phyloP scores from a whole-genome alignment of 2,797 vertebrate genomes.

The Hybognathus amarus region DNA sequence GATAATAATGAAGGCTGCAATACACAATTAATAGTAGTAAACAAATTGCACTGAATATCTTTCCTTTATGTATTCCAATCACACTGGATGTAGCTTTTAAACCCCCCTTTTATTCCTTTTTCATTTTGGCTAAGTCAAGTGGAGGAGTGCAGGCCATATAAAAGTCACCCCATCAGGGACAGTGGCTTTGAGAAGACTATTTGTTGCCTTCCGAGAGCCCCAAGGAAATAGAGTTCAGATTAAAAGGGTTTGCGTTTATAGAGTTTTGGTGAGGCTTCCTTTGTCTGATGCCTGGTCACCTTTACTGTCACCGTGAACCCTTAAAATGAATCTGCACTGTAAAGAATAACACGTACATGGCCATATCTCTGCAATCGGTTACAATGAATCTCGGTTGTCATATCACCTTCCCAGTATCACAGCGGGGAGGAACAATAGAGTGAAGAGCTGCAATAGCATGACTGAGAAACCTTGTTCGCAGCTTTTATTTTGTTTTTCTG shows the following conservation, averaged over 20 bases:
- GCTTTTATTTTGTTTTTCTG: constrained; percentile 38
- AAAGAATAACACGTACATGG: constrained; percentile 61
- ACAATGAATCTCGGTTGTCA: constrained; percentile 68
- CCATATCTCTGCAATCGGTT: constrained; percentile 61
- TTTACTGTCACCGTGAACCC: constrained; percentile 66
- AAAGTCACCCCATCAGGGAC: constrained; percentile 55
- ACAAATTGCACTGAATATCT: constrained; percentile 24
- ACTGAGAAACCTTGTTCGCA: constrained; percentile 59
- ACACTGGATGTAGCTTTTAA: constrained; percentile 44
- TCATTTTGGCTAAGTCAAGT: constrained; percentile 55
- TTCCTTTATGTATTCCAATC: constrained; percentile 34
- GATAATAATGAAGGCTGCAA: neutral
- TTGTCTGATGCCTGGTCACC: constrained; percentile 66
- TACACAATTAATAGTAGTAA: neutral
- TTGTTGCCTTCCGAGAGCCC: constrained; percentile 60
- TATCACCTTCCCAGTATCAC: constrained; percentile 64
- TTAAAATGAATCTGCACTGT: constrained; percentile 64
- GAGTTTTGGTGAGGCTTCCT: constrained; percentile 60
- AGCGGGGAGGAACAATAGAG: constrained; percentile 52
- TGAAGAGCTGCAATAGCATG: constrained; percentile 51
- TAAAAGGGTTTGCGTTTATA: constrained; percentile 62
- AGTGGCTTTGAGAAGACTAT: constrained; percentile 58
- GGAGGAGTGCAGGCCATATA: constrained; percentile 50
- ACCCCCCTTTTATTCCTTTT: constrained; percentile 15
- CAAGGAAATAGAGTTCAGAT: constrained; percentile 61